Evolutionary conservation across 2,797 vertebrate genomes (phyloP).

Genomic region (Eupleurogrammus muticus): DNA sequence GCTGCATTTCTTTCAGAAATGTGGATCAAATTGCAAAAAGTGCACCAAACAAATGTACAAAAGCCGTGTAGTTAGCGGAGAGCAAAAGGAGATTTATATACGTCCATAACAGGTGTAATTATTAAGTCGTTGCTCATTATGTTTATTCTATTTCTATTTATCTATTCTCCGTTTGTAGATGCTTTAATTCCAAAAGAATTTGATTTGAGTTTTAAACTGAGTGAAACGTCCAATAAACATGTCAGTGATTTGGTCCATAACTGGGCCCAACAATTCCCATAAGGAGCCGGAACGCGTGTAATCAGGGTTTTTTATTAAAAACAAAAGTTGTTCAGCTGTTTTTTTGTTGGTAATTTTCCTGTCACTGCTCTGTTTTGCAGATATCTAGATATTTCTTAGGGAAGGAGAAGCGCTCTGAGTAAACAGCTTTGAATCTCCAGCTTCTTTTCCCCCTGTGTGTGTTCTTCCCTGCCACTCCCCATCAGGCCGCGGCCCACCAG

Average conservation of each 20-base stretch:
- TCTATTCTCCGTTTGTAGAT: background rate
- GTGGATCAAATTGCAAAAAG: too few relatives aligned
- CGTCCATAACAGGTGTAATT: background rate
- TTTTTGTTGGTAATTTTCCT: background rate
- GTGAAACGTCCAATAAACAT: background rate
- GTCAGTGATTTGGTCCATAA: background rate
- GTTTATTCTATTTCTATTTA: background rate
- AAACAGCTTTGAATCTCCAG: too few relatives aligned
- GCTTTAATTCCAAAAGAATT: background rate
- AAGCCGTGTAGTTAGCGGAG: too few relatives aligned
- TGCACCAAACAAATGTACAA: too few relatives aligned
- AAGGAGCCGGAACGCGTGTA: background rate
- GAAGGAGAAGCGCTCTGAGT: background rate
- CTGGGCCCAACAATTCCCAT: background rate
- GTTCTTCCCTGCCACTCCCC: constrained; percentile 38
- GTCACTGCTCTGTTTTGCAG: background rate
- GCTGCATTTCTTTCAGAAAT: too few relatives aligned
- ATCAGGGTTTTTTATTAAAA: background rate
- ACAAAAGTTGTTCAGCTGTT: background rate
- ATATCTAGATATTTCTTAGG: background rate
- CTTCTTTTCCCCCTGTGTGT: constrained; percentile 21
- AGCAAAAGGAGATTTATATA: background rate
- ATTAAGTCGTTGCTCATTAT: background rate
- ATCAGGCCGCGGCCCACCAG: constrained; percentile 49
- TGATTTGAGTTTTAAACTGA: background rate